A percentile compares a stretch with the other conserved stretches of the same genome.
Evolutionary conservation across 2,888 invertebrate genomes (phyloP).

Genomic region (Cheilosia variabilis): DNA sequence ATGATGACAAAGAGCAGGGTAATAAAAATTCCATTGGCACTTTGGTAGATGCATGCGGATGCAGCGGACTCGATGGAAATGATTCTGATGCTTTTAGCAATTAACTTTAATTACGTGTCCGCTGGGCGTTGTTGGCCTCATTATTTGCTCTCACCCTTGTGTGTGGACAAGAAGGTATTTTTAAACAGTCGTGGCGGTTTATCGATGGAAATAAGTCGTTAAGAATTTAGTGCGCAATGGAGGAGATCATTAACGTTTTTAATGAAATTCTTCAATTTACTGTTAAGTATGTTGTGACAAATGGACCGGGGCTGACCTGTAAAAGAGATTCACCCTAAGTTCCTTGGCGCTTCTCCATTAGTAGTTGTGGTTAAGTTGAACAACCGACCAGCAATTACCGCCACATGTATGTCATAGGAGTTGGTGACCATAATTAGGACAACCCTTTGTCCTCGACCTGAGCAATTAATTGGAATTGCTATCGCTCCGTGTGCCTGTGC

Average conservation of each 20-base stretch:
- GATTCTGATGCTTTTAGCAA: slow-evolving; percentile 68
- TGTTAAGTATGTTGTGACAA: not conserved
- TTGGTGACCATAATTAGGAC: slow-evolving; percentile 3
- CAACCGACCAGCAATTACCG: too few relatives aligned
- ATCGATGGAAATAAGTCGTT: slow-evolving; percentile 20
- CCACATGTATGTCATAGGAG: too few relatives aligned
- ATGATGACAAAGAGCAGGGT: slow-evolving; percentile 69
- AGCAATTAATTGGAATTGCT: slow-evolving; percentile 39
- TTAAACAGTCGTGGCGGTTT: slow-evolving; percentile 5
- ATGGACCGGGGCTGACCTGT: not conserved
- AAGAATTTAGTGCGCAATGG: not conserved
- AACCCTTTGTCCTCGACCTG: slow-evolving; percentile 19
- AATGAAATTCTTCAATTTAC: slow-evolving; percentile 51
- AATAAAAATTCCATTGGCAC: slow-evolving; percentile 75
- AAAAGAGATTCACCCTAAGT: too few relatives aligned
- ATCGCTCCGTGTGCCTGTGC: not conserved
- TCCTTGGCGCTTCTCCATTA: too few relatives aligned
- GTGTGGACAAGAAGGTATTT: slow-evolving; percentile 44
- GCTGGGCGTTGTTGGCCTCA: slow-evolving; percentile 66
- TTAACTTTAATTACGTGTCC: slow-evolving; percentile 74
- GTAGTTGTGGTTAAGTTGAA: too few relatives aligned
- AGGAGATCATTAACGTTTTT: slow-evolving; percentile 24
- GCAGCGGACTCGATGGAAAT: slow-evolving; percentile 30
- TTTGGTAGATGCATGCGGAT: slow-evolving; percentile 62
- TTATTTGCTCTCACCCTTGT: slow-evolving; percentile 71